These are phyloP conservation scores for Leptodactylus fuscus DNA, from an alignment of 2,113 vertebrate genomes.

Conservation along the genomic window DNA sequence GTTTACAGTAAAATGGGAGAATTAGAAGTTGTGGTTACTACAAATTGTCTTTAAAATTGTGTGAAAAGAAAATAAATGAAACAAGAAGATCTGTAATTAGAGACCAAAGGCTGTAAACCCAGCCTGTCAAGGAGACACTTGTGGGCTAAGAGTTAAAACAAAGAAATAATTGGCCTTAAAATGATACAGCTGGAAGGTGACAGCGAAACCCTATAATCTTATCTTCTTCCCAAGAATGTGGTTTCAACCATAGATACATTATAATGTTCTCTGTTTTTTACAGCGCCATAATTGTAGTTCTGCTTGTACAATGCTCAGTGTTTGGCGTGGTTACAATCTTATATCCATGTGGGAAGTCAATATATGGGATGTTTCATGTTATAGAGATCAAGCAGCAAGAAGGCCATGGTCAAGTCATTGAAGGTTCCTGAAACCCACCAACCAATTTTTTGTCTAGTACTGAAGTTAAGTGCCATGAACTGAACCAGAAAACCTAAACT, in stretches of 20 bases:
- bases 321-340: neutral
- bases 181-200: constrained; percentile 50
- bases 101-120: constrained; percentile 37
- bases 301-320: neutral
- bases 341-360: neutral
- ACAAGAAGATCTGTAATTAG: constrained; percentile 36
- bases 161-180: constrained; percentile 53
- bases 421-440: neutral
- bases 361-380: neutral
- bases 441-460: neutral
- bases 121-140: constrained; percentile 29
- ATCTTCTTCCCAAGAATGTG: constrained; percentile 7
- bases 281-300: constrained; percentile 35
- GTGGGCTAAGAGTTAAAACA: constrained; percentile 40
- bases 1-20: neutral
- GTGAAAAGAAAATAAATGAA: constrained; percentile 25
- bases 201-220: constrained; percentile 48
- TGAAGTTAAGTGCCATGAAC: too few species aligned
- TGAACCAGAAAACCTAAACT: too few species aligned
- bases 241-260: constrained; percentile 26
- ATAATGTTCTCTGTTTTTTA: constrained; percentile 30
- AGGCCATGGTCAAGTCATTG: neutral
- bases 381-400: neutral
- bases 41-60: constrained; percentile 7
- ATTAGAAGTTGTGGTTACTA: neutral